A percentile compares a stretch with the other conserved stretches of the same genome.
Conservation (phyloP, 2,113 vertebrate species). For the Actinemys pallida region DNA sequence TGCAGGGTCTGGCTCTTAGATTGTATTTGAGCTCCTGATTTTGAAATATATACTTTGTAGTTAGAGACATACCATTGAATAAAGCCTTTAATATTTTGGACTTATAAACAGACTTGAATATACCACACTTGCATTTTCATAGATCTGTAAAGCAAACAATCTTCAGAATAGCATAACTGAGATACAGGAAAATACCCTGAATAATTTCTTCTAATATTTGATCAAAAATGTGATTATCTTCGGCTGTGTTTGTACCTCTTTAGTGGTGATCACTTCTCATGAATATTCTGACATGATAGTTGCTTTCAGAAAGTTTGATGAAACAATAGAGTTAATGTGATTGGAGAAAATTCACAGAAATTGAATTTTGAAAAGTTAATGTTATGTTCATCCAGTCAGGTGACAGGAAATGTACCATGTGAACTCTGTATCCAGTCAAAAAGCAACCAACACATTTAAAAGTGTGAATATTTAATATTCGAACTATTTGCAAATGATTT, state of each 20-base stretch:
- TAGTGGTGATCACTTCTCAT: constrained; percentile 26
- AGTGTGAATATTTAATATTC: neutral
- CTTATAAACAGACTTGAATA: neutral
- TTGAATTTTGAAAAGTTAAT: neutral
- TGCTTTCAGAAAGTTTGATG: constrained; percentile 45
- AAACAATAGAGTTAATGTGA: neutral
- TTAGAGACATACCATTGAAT: neutral
- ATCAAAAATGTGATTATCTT: neutral
- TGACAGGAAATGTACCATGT: constrained; percentile 17
- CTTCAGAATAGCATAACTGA: neutral
- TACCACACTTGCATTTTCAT: neutral
- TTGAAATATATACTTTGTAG: neutral
- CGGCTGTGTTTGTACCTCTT: constrained; percentile 5
- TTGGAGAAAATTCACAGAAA: constrained; percentile 52
- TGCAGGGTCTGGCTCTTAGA: neutral
- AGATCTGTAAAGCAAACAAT: neutral
- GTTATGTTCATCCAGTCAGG: neutral
- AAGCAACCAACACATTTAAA: neutral
- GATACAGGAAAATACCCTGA: neutral
- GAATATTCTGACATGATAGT: constrained; percentile 20
- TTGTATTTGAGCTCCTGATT: neutral
- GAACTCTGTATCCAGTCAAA: constrained; percentile 6
- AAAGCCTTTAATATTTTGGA: neutral
- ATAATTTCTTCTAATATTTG: neutral
- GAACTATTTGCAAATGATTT: neutral